Evolutionary conservation across 1,140 invertebrate species (phyloP).

Genomic region (Leptinotarsa lineolata): DNA sequence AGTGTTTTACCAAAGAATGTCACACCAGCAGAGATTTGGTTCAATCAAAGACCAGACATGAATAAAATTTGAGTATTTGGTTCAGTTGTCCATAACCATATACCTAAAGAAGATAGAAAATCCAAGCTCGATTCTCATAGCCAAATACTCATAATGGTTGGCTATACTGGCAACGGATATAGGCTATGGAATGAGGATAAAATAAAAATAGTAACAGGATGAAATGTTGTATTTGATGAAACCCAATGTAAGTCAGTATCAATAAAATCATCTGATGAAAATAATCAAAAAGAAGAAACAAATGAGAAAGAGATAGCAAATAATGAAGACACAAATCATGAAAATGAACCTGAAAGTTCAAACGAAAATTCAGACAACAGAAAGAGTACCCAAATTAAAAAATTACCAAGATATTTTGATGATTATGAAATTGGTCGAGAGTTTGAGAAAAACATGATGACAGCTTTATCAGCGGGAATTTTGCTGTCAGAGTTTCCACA

Average conservation of each 20-base stretch:
- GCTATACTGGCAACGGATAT: slow-evolving; percentile 39
- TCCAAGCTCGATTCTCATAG: slow-evolving; percentile 33
- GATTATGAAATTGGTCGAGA: not conserved
- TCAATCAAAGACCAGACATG: slow-evolving; percentile 34
- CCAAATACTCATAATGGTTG: slow-evolving; percentile 38
- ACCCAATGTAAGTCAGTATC: slow-evolving; percentile 13
- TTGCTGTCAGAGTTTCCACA: not conserved
- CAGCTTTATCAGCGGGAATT: slow-evolving; percentile 11
- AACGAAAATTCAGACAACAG: not conserved
- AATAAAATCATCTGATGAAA: not conserved
- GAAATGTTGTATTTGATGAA: slow-evolving; percentile 51
- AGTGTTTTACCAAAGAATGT: slow-evolving; percentile 21
- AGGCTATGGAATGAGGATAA: slow-evolving; percentile 39
- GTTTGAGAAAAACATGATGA: not conserved
- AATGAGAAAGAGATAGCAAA: not conserved
- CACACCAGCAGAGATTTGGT: slow-evolving; percentile 38
- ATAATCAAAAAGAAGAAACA: not conserved
- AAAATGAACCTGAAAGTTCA: not conserved
- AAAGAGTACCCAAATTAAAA: not conserved
- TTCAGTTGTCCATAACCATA: slow-evolving; percentile 40
- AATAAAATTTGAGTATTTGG: slow-evolving; percentile 50
- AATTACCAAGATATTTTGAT: slow-evolving; percentile 16
- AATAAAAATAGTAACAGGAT: slow-evolving; percentile 40
- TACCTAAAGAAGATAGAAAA: slow-evolving; percentile 33
- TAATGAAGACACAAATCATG: not conserved